These are phyloP conservation scores for Anneissia japonica DNA, from an alignment of 35 echinoderm and acorn worm genomes.

Conservation along the genomic window DNA sequence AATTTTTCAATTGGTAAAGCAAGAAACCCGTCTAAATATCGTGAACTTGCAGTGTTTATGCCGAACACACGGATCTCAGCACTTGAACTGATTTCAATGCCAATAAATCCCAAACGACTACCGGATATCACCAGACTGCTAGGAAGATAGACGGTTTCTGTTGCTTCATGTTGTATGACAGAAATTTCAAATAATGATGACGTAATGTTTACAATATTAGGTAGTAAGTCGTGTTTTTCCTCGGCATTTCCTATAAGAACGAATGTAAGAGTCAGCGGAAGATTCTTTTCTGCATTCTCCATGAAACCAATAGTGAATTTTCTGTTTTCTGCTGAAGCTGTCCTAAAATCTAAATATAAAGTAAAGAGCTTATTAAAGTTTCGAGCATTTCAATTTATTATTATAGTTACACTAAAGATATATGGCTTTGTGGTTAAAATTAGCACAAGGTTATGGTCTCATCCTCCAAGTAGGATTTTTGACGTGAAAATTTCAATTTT, in stretches of 20 bases:
- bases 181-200: background rate
- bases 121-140: background rate
- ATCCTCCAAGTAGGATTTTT: too few species aligned
- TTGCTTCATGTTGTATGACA: background rate
- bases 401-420: too few species aligned
- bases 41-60: background rate
- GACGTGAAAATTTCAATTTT: too few species aligned
- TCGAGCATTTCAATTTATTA: too few species aligned
- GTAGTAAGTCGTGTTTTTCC: background rate
- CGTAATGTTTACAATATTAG: background rate
- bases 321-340: background rate
- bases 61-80: background rate
- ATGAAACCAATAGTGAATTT: background rate
- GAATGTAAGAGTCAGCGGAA: background rate
- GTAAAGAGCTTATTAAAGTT: too few species aligned
- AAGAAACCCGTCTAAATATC: background rate
- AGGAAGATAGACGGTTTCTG: background rate
- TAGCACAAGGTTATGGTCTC: too few species aligned
- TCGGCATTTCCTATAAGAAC: background rate
- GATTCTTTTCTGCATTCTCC: background rate
- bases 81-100: background rate
- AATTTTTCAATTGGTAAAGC: background rate
- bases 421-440: too few species aligned
- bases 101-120: background rate
- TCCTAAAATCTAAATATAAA: background rate